phyloP scores from a whole-genome alignment of 2,113 vertebrate genomes.

The Gavialis gangeticus region DNA sequence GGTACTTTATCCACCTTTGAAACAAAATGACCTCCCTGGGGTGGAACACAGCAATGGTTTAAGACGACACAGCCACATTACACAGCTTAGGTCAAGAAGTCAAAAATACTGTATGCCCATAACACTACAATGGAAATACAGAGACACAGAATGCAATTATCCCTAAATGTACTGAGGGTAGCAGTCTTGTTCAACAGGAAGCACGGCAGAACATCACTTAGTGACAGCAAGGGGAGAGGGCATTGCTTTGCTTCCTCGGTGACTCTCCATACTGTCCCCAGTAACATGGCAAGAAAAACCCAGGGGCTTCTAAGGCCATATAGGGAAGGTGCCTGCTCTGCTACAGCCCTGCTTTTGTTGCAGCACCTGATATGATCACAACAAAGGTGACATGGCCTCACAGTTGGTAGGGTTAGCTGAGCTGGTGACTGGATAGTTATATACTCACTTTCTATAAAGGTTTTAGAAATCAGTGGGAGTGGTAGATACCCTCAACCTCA shows the following conservation, averaged over 20 bases:
- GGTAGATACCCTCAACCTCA: not conserved
- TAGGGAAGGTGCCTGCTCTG: not conserved
- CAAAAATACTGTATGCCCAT: not conserved
- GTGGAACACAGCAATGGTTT: conserved; percentile 60
- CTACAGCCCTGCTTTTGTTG: not conserved
- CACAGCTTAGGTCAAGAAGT: not conserved
- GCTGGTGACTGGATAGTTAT: not conserved
- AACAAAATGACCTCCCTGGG: conserved; percentile 58
- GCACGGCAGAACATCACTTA: not conserved
- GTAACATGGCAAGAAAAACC: not conserved
- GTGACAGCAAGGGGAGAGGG: not conserved
- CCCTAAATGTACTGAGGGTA: not conserved
- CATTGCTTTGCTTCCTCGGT: not conserved
- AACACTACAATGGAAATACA: not conserved
- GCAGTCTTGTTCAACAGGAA: not conserved
- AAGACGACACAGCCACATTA: conserved; percentile 13
- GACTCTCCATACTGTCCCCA: not conserved
- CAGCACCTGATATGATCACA: fast-evolving
- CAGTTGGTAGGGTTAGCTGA: not conserved
- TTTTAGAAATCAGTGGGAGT: not conserved
- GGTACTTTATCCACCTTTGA: conserved; percentile 23
- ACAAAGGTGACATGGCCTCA: not conserved
- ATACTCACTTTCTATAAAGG: not conserved
- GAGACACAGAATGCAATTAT: conserved; percentile 7
- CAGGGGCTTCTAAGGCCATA: fast-evolving